phyloP scores from a whole-genome alignment of 2,113 vertebrate genomes.

The Labeo rohita region DNA sequence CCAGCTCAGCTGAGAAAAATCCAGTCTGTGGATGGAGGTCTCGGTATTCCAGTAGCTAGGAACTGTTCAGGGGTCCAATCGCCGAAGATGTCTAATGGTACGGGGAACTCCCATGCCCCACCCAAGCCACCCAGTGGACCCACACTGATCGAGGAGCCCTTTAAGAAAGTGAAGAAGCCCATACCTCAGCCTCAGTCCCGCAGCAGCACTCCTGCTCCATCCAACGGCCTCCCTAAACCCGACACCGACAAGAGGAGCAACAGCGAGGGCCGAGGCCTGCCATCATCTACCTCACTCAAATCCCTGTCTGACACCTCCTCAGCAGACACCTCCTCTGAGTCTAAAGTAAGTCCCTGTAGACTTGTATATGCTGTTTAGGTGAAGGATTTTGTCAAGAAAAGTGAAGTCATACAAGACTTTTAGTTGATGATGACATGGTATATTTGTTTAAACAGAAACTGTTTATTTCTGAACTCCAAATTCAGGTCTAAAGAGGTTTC shows the following conservation, averaged over 20 bases:
- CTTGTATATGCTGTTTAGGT: background rate
- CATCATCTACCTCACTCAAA: constrained; percentile 80
- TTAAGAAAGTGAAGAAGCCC: constrained; percentile 82
- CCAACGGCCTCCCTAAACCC: constrained; percentile 49
- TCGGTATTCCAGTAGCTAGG: constrained; percentile 76
- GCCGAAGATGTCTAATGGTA: constrained; percentile 71
- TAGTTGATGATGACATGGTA: too few relatives aligned
- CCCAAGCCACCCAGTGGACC: constrained; percentile 63
- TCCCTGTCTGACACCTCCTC: constrained; percentile 71
- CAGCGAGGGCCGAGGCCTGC: constrained; percentile 69
- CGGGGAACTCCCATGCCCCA: constrained; percentile 59
- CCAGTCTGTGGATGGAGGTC: constrained; percentile 78
- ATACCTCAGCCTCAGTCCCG: constrained; percentile 65
- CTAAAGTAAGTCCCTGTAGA: constrained; percentile 66
- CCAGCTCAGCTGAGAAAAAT: constrained; percentile 74
- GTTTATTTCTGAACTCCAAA: background rate
- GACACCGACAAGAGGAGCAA: constrained; percentile 70
- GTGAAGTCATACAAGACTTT: background rate
- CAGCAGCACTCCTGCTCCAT: constrained; percentile 64
- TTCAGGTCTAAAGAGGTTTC: background rate
- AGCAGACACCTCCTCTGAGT: constrained; percentile 70
- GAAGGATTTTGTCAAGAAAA: background rate
- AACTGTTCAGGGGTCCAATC: constrained; percentile 64
- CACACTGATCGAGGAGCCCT: constrained; percentile 69
- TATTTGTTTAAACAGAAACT: background rate